Evolutionary conservation across 2,113 vertebrate species (phyloP).

Genomic region (Megaceryle maxima): DNA sequence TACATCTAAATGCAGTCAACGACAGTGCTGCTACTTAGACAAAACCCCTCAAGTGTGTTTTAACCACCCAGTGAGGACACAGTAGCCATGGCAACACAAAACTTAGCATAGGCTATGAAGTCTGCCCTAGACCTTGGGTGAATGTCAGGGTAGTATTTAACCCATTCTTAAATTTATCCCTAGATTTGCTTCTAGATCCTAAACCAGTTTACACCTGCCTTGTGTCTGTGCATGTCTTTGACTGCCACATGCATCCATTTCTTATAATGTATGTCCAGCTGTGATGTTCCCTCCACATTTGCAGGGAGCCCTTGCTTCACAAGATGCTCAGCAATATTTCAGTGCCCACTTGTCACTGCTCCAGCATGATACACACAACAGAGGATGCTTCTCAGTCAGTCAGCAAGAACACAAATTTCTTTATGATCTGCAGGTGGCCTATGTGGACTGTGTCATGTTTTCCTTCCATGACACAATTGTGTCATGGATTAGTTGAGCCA

Average conservation of each 20-base stretch:
- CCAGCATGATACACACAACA: rapidly evolving
- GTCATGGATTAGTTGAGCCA: neutral
- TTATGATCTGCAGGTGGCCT: neutral
- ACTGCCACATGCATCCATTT: neutral
- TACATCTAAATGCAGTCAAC: neutral
- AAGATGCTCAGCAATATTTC: neutral
- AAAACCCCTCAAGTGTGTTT: neutral
- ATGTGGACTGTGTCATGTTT: neutral
- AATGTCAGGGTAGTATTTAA: neutral
- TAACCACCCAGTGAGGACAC: neutral
- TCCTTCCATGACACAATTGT: neutral
- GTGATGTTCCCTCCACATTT: rapidly evolving
- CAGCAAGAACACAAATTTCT: neutral
- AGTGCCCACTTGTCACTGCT: rapidly evolving
- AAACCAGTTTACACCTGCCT: neutral
- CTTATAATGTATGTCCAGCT: neutral
- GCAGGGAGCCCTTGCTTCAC: rapidly evolving
- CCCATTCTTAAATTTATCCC: neutral
- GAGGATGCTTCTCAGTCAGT: neutral
- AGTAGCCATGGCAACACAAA: neutral
- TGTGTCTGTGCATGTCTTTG: neutral
- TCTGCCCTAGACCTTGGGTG: neutral
- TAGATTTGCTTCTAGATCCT: neutral
- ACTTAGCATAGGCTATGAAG: neutral
- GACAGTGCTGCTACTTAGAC: neutral